Evolutionary conservation across 2,888 invertebrate genomes (phyloP), one percentile per base, ranked within the genome.

Genomic region (Malachius bipustulatus): DNA sequence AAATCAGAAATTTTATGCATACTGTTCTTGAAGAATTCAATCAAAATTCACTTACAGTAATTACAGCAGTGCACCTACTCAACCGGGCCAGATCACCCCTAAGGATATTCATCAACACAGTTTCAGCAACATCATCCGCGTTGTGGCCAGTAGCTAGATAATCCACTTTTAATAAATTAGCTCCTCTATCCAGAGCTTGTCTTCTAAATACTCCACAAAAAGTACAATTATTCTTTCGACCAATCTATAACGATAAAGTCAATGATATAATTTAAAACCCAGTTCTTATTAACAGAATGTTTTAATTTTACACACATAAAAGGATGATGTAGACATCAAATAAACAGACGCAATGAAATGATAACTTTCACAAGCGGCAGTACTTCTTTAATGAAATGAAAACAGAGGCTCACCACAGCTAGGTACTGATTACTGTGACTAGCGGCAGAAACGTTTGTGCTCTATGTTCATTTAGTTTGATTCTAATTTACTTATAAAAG

Each of bases 81-180:
- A 98, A 65, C 48, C 98, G 72, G 1, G 96, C 94, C 43, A 96
- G 81, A 60, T 99, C 98, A 2, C 98, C 98, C 50, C 98, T 71
- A 26, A 99, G 66, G 26, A 99, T 77, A 69, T 97, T 97, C 96
- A 97, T 97, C 9, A 97, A 59, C 13, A 97, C 88, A 4, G 98
- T 99, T 64, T 99, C 98, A 0, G 98, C 98, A 48, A 97, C 88
- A 58, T 99, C 98, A 67, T 91, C 91, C 15, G 91, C 91, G 72
- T 93, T 93, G 53, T 93, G 91, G 1, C 91, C 97, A 2, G 98
- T 99, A 0, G 89, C 94, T 53, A 99, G 82, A 60, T 90, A 89
- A 59, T 91, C 80, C 0, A 91, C 97, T 32, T 75, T 75, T 14
- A 97, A 65, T 52, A 87, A 60, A 39, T 81, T 76, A 0, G 98